Base-by-base conservation (phyloP, 2,888 invertebrate genomes). In the Seladonia tumulorum region DNA sequence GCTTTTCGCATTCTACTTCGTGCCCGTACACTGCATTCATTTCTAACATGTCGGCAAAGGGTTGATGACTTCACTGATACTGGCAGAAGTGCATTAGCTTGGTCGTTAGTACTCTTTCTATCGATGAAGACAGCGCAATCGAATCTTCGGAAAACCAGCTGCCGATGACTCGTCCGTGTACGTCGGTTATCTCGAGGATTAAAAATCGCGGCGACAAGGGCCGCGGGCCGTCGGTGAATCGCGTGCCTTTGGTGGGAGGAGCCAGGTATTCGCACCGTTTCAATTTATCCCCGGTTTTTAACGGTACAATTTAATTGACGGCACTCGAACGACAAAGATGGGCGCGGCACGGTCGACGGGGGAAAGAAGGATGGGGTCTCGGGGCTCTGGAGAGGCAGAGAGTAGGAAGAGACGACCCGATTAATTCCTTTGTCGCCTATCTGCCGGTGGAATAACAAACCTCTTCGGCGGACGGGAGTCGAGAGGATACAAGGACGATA, bases 401-500 rank as follows among this genome's bases (percentile, higher is more conserved):
- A 80, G 83, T 80, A 79, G 87, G 76, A 81, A 75, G 87, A 86
- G 88, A 87, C 88, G 88, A 88, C 88, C 91, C 92, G 92, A 93
- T 93, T 93, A 93, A 93, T 93, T 92, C 92, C 92, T 92, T 92
- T 92, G 91, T 89, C 89, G 87, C 88, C 91, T 91, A 90, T 91
- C 90, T 91, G 87, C 91, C 91, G 91, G 90, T 92, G 92, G 93
- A 94, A 94, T 94, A 94, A 94, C 94, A 94, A 94, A 94, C 93
- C 94, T 93, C 93, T 93, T 90, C 90, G 91, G 87, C 91, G 92
- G 88, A 90, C 92, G 92, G 92, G 91, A 94, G 93, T 93, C 93
- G 92, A 91, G 92, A 91, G 92, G 93, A 93, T 94, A 94, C 93
- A 93, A 93, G 92, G 91, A 93, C 92, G 93, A 94, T 94, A 93